These are phyloP conservation scores for Zoanthus solanderi DNA, from an alignment of 92 coral and sea anemone genomes.

Conservation along the genomic window DNA sequence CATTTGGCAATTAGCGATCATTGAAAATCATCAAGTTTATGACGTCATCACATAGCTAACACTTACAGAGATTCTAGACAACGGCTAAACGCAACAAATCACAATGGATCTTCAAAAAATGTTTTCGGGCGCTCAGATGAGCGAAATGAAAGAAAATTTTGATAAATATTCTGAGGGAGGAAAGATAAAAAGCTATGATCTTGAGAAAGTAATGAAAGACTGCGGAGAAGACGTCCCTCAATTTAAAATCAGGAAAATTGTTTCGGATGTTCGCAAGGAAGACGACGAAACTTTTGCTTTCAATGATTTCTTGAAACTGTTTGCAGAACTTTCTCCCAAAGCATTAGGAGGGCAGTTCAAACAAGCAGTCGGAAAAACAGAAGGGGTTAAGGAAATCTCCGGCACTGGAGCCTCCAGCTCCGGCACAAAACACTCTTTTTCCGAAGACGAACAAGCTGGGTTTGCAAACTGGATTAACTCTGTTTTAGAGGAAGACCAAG, in stretches of 20 bases:
- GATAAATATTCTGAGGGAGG: constrained; percentile 75
- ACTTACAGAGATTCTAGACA: background rate
- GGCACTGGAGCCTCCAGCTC: constrained; percentile 86
- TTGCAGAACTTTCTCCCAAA: constrained; percentile 79
- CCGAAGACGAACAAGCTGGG: constrained; percentile 90
- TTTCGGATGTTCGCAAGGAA: constrained; percentile 70
- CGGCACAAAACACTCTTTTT: constrained; percentile 93
- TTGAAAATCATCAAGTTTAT: no score
- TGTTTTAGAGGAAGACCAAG: constrained; percentile 84
- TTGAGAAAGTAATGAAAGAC: constrained; percentile 85
- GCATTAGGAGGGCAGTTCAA: constrained; percentile 87
- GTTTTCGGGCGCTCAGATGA: constrained; percentile 79
- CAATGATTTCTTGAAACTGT: constrained; percentile 78
- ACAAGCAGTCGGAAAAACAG: constrained; percentile 79
- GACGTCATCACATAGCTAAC: no score
- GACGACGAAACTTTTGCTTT: constrained; percentile 78
- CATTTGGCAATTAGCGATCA: no score
- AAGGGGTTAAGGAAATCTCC: constrained; percentile 74
- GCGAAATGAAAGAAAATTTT: constrained; percentile 85
- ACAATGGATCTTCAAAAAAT: constrained; percentile 69
- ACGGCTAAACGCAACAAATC: background rate
- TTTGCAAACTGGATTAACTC: constrained; percentile 95
- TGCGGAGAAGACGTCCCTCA: constrained; percentile 90
- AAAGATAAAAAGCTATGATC: constrained; percentile 68
- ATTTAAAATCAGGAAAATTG: constrained; percentile 83